Base-by-base conservation (phyloP, 2,888 invertebrate genomes). In the Leucozona laternaria region DNA sequence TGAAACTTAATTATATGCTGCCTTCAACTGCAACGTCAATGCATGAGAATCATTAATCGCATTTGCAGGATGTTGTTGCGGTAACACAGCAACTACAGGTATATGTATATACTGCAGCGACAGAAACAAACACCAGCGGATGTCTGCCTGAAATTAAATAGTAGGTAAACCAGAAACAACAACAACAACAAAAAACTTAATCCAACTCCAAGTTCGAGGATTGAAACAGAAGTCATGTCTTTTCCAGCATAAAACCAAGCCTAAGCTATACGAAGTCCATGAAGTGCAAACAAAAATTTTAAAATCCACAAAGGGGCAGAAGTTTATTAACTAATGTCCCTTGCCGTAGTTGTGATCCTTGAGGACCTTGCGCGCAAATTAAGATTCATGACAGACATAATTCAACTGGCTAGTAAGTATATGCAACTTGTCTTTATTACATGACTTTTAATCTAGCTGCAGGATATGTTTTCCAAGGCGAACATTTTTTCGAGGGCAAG, bases 1-100 rank as follows among this genome's bases (percentile, higher is more conserved):
- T 85, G 80, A 85, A 85, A 76, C 84, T 85, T 85, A 85, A 85
- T 85, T 85, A 80, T 68, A 85, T 80, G 77, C 80, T 85, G 40
- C 20, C 40, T 60, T 53, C 79, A 71, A 48, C 76, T 60, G 58
- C 79, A 71, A 48, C 76, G 60, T 55, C 76, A 76, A 76, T 85
- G 84, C 80, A 71, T 77, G 84, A 80, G 80, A 80, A 72, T 85
- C 84, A 77, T 85, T 80, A 85, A 80, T 85, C 84, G 76, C 84
- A 80, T 76, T 85, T 77, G 80, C 84, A 85, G 84, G 80, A 85
- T 85, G 72, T 77, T 80, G 45, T 45, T 72, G 75, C 66, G 37
- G 31, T 20, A 15, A 4, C 8, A 50, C 50, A 22, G 20, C 34
- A 48, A 15, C 72, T n/a, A n/a, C n/a, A n/a, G n/a, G n/a, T n/a